These are phyloP conservation scores for Hypocryptadius cinnamomeus DNA, from an alignment of 2,113 vertebrate species.

Conservation along the genomic window DNA sequence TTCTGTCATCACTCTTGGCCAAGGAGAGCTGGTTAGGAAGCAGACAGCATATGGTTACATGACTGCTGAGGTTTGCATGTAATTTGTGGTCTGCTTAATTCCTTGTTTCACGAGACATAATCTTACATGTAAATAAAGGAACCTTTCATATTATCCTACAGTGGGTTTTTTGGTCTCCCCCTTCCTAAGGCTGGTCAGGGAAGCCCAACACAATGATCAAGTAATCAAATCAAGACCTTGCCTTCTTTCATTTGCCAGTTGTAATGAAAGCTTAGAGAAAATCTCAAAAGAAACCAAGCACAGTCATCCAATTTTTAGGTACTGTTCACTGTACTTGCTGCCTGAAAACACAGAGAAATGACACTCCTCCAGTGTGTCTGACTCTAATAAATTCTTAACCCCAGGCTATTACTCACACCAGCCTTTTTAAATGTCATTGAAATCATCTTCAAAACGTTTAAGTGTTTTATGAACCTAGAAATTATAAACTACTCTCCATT, in stretches of 20 bases:
- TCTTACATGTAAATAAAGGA: background rate
- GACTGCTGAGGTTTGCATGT: background rate
- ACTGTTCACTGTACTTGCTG: background rate
- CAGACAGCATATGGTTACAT: background rate
- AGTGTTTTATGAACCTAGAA: background rate
- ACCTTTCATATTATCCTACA: background rate
- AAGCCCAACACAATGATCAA: background rate
- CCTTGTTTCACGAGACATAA: background rate
- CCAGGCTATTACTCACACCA: background rate
- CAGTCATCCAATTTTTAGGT: background rate
- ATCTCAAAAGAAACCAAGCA: background rate
- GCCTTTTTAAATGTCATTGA: background rate
- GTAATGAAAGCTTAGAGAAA: background rate
- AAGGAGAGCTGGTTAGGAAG: background rate
- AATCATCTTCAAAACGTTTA: background rate
- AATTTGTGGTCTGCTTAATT: slow-evolving; percentile 13
- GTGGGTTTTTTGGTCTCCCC: background rate
- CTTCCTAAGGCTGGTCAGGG: background rate
- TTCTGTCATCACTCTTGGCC: background rate
- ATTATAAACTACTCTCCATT: background rate
- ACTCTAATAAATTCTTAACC: background rate
- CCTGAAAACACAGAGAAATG: background rate
- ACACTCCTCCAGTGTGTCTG: background rate
- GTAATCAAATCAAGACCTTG: background rate
- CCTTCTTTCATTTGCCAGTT: background rate